Evolutionary conservation across 1,140 invertebrate genomes (phyloP), one percentile per base, ranked within the genome.

Genomic region (Drosophila persimilis): DNA sequence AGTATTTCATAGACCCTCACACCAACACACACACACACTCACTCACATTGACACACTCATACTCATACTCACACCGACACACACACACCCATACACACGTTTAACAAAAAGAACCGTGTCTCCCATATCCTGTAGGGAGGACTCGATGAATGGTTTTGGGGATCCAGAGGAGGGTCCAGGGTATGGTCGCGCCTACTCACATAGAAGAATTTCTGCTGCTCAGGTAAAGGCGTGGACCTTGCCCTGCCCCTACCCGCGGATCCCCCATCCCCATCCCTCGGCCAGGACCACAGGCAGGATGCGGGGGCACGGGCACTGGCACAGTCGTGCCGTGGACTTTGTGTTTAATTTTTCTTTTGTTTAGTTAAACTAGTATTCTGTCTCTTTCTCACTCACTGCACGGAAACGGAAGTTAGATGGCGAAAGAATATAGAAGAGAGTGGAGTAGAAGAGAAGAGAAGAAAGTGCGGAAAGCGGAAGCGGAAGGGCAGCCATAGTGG

Each of bases 181-280:
- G 48, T 70, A 59, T 71, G 73, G 77, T 59, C 62, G 35, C 80
- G 81, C 35, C 81, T 86, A 81, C 83, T 85, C 81, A 88, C 78
- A 77, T 85, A 85, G 81, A 81, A 59, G 81, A 85, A 85, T 88
- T 85, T 85, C 83, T 85, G 74, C 81, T 85, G 81, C 81, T 85
- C 81, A 85, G 81, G 81, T 85, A 85, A 88, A 86, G 81, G 65
- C 81, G 81, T 85, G 61, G 56, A 59, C 70, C 80, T 53, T 55
- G 55, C 31, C 39, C 52, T 47, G 35, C 31, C 60, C 11, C 52
- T 20, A 22, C 13, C n/a, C 31, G 43, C 20, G 50, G 24, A 48
- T 48, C 47, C 60, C 39, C 15, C 44, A 73, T 24, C 71, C 59
- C 52, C 74, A 50, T 60, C n/a, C 39, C 50, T 39, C 29, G 26